Evolutionary conservation across 2,797 vertebrate genomes (phyloP).

Genomic region (Hybognathus amarus): DNA sequence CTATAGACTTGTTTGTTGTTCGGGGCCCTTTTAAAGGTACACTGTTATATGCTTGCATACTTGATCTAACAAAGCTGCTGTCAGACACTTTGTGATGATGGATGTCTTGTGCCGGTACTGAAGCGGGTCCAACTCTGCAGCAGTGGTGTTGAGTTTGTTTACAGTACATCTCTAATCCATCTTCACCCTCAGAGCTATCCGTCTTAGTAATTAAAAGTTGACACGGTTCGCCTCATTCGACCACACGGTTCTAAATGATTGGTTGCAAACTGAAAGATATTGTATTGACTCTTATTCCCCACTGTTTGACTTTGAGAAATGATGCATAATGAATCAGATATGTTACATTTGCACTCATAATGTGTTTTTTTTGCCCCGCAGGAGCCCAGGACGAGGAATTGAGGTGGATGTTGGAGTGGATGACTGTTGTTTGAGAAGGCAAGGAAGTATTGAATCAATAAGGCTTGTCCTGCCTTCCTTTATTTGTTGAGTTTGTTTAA

Average conservation of each 20-base stretch:
- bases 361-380: conserved; percentile 71
- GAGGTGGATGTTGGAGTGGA: conserved; percentile 73
- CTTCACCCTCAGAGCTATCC: conserved; percentile 65
- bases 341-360: conserved; percentile 70
- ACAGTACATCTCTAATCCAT: conserved; percentile 67
- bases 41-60: conserved; percentile 33
- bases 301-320: conserved; percentile 59
- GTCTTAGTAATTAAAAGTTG: conserved; percentile 78
- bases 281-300: conserved; percentile 59
- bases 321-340: conserved; percentile 75
- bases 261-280: conserved; percentile 68
- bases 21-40: neutral
- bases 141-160: conserved; percentile 44
- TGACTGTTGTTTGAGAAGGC: conserved; percentile 68
- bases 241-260: conserved; percentile 73
- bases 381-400: conserved; percentile 66
- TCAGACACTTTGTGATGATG: conserved; percentile 59
- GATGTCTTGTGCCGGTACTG: conserved; percentile 55
- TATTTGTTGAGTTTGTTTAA: conserved; percentile 51
- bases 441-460: conserved; percentile 72
- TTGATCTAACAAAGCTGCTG: conserved; percentile 60
- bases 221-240: conserved; percentile 73
- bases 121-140: conserved; percentile 40
- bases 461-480: conserved; percentile 58
- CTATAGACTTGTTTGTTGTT: conserved; percentile 19